Evolutionary conservation across 2,113 vertebrate species (phyloP).

Genomic region (Prionailurus bengalensis): DNA sequence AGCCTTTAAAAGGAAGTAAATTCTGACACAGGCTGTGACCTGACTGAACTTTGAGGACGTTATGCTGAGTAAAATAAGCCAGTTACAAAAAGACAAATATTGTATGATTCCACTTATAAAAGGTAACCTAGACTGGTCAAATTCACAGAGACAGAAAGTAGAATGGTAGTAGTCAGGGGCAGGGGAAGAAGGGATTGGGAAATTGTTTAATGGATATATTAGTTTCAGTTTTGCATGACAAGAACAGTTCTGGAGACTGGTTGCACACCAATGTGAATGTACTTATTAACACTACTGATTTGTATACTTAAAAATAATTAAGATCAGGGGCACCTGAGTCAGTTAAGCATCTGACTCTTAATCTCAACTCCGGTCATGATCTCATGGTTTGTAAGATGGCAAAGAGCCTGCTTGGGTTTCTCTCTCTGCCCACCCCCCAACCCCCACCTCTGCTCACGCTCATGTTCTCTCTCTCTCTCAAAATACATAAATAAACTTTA

Average conservation of each 20-base stretch:
- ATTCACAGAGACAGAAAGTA: background rate
- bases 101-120: background rate
- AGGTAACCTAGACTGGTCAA: background rate
- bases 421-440: too few relatives aligned
- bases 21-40: background rate
- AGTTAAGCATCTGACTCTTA: too few relatives aligned
- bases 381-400: too few relatives aligned
- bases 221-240: background rate
- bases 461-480: too few relatives aligned
- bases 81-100: background rate
- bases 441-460: too few relatives aligned
- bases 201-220: background rate
- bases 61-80: background rate
- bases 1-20: constrained; percentile 1
- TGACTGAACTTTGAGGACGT: background rate
- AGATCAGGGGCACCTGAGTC: background rate
- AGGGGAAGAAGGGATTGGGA: background rate
- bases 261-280: background rate
- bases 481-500: too few relatives aligned
- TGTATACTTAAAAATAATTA: constrained; percentile 17
- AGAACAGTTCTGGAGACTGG: background rate
- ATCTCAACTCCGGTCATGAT: too few relatives aligned
- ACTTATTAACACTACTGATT: background rate
- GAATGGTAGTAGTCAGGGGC: background rate
- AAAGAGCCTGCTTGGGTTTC: too few relatives aligned